phyloP scores from a whole-genome alignment of 2,888 invertebrate species.

The Neuroscelio doddi region DNA sequence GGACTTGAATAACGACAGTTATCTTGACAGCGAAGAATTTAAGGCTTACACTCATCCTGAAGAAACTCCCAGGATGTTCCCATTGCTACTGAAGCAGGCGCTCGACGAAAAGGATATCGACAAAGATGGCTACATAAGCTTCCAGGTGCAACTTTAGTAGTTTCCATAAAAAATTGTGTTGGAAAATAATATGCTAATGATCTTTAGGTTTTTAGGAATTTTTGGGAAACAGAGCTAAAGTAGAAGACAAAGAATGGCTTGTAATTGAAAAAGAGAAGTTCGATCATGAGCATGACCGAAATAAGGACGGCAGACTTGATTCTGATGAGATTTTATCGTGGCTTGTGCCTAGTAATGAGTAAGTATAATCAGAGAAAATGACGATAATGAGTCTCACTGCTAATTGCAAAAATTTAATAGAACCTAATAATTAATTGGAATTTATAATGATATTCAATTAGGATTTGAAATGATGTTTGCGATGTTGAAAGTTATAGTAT shows the following conservation, averaged over 20 bases:
- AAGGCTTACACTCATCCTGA: constrained; percentile 94
- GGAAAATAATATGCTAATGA: not conserved
- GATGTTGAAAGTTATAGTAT: no score
- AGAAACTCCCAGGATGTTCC: constrained; percentile 91
- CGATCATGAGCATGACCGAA: constrained; percentile 87
- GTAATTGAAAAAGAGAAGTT: constrained; percentile 86
- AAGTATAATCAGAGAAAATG: no score
- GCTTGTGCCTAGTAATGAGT: constrained; percentile 94
- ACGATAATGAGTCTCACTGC: no score
- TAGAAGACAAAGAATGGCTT: constrained; percentile 81
- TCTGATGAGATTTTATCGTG: constrained; percentile 87
- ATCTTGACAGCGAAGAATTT: constrained; percentile 85
- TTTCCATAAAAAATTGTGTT: not conserved
- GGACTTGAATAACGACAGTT: constrained; percentile 87
- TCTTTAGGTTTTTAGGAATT: constrained; percentile 75
- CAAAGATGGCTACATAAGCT: constrained; percentile 87
- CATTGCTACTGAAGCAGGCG: constrained; percentile 85
- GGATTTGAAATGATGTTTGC: no score
- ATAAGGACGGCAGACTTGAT: constrained; percentile 87
- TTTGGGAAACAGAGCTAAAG: constrained; percentile 80
- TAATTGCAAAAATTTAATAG: no score
- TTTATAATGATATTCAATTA: no score
- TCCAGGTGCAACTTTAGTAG: constrained; percentile 76
- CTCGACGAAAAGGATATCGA: constrained; percentile 90
- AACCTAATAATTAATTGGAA: no score